Base-by-base conservation (phyloP, 2,888 invertebrate species). In the Lycia hirtaria region DNA sequence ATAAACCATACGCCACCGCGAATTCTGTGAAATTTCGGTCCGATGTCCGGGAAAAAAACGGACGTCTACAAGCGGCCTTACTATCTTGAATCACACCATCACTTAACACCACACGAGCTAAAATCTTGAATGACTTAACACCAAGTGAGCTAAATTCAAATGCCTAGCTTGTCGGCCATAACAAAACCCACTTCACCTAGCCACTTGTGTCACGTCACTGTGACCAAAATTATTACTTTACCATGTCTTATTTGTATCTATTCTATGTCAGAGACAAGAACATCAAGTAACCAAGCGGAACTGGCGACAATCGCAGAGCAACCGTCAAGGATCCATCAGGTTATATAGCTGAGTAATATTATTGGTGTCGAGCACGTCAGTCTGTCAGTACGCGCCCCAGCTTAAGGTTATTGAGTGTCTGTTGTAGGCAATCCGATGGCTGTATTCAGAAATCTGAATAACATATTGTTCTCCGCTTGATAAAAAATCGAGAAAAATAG, bases 301-400 rank as follows among this genome's bases (percentile, higher is more conserved):
- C 44, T 19, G n/a, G 19, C 28, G 30, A 24, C 19, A 40, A 32
- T 32, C 45, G 28, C 38, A 32, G 12, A 53, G 53, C 45, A 33
- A 30, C 10, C 38, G 26, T 54, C 53, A 32, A 38, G 26, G 19
- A 33, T 33, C 33, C 33, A 20, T 54, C 38, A 30, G 19, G 4
- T 45, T 38, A 7, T 20, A 15, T 28, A 32, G 24, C 37, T 6
- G n/a, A 26, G 35, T 44, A 56, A 35, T 48, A 49, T 44, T 20
- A 55, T 49, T 37, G 48, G n/a, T 20, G 37, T 30, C 48, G 28
- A 28, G 15, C 28, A n/a, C 19, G 49, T 49, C 49, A 37, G 22
- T 22, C 24, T 38, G 38, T 19, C 35, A 45, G 3, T 14, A 9
- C 10, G 26, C 4, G 30, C 0, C 3, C 3, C 7, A 15, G 15